Percentiles rank a stretch among this genome's conserved stretches.
These are phyloP conservation scores for Rhimphoctona megacephalus DNA, from an alignment of 2,888 invertebrate genomes.

Conservation along the genomic window DNA sequence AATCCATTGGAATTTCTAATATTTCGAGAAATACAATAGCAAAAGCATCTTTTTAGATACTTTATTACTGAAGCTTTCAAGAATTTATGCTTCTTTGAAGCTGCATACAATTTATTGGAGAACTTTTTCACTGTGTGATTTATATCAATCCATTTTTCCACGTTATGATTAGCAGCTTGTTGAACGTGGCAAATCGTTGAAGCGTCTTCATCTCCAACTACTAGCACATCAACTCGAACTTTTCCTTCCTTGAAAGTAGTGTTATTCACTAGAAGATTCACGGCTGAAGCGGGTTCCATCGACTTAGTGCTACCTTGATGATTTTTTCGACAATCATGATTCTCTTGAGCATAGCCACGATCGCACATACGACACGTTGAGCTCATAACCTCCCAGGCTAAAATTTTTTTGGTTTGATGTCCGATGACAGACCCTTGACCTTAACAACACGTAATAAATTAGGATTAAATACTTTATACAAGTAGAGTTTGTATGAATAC, in stretches of 20 bases:
- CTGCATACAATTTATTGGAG: conserved; percentile 40
- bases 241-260: conserved; percentile 31
- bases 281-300: conserved; percentile 70
- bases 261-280: conserved; percentile 19
- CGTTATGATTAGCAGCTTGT: conserved; percentile 28
- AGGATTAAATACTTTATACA: conserved; percentile 1
- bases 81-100: conserved; percentile 47
- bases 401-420: conserved; percentile 44
- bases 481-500: conserved; percentile 10
- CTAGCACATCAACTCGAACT: conserved; percentile 28
- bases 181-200: conserved; percentile 49
- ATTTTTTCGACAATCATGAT: conserved; percentile 74
- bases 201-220: conserved; percentile 64
- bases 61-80: conserved; percentile 22
- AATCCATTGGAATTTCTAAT: conserved; percentile 18
- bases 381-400: conserved; percentile 42
- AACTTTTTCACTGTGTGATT: conserved; percentile 60
- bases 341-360: conserved; percentile 54
- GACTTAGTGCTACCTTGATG: conserved; percentile 75
- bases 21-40: conserved; percentile 5
- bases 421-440: conserved; percentile 63
- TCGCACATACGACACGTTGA: conserved; percentile 49
- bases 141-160: conserved; percentile 56
- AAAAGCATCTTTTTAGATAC: conserved; percentile 20
- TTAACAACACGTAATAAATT: conserved; percentile 28